Conservation (phyloP, 2,113 vertebrate genomes). For the Chinchilla lanigera region DNA sequence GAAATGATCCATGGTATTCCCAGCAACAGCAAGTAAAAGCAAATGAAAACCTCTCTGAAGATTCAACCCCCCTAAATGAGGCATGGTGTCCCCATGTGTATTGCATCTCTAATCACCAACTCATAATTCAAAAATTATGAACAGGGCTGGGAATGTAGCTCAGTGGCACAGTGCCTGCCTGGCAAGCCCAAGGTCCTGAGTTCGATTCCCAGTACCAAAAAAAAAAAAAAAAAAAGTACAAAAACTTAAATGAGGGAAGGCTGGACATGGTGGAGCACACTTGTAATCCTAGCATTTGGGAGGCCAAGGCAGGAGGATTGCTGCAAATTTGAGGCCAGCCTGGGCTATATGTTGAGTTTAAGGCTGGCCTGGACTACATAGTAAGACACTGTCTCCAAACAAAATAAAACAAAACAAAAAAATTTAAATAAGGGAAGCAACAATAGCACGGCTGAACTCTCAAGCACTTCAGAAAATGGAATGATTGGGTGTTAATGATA, state of each 20-base stretch:
- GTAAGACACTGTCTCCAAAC: background rate
- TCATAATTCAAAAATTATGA: conserved; percentile 7
- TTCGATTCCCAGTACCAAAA: too few relatives aligned
- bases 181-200: too few relatives aligned
- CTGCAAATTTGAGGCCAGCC: background rate
- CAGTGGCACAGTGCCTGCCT: too few relatives aligned
- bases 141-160: background rate
- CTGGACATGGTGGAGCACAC: background rate
- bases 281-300: background rate
- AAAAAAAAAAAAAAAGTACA: too few relatives aligned
- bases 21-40: background rate
- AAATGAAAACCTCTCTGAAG: conserved; percentile 17
- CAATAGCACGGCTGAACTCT: background rate
- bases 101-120: background rate
- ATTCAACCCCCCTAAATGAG: background rate
- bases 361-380: background rate
- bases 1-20: background rate
- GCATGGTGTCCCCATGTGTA: background rate
- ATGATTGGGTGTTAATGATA: background rate
- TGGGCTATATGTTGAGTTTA: background rate
- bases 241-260: background rate
- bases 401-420: background rate
- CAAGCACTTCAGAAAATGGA: background rate
- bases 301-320: background rate
- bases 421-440: background rate